Evolutionary conservation across 2,797 vertebrate species (phyloP).

Genomic region (Hozukius guyotensis): DNA sequence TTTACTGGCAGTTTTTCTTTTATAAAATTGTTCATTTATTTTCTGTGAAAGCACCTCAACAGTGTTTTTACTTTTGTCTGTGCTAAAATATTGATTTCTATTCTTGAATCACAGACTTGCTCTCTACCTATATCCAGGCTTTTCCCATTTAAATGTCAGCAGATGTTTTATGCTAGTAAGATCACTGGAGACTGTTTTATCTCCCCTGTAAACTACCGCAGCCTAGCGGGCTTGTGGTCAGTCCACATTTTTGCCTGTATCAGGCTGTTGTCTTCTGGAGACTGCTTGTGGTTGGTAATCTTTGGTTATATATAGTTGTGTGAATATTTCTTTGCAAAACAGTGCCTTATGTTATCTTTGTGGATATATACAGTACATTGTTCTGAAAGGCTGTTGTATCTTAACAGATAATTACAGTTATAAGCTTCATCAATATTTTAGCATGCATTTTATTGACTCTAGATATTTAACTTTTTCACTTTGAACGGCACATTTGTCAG

Average conservation of each 20-base stretch:
- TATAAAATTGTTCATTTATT: not conserved
- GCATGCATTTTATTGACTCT: not conserved
- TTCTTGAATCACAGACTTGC: not conserved
- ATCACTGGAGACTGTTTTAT: not conserved
- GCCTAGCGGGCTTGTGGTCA: not conserved
- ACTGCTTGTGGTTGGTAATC: not conserved
- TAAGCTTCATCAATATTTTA: not conserved
- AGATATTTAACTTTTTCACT: not conserved
- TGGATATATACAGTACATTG: not conserved
- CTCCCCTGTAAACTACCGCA: not conserved
- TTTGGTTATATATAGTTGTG: not conserved
- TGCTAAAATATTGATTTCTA: constrained; percentile 5
- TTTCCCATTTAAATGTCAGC: constrained; percentile 12
- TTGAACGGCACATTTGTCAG: not conserved
- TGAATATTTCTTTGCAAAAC: not conserved
- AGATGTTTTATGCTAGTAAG: constrained; percentile 6
- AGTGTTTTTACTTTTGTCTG: not conserved
- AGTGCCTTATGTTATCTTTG: not conserved
- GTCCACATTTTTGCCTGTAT: not conserved
- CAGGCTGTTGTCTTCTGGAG: not conserved
- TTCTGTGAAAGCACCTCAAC: not conserved
- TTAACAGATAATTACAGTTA: not conserved
- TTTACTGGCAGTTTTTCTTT: not conserved
- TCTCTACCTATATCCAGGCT: not conserved
- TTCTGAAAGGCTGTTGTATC: not conserved